Conservation (phyloP, 2,888 invertebrate species). For the Vesta saturnalis region DNA sequence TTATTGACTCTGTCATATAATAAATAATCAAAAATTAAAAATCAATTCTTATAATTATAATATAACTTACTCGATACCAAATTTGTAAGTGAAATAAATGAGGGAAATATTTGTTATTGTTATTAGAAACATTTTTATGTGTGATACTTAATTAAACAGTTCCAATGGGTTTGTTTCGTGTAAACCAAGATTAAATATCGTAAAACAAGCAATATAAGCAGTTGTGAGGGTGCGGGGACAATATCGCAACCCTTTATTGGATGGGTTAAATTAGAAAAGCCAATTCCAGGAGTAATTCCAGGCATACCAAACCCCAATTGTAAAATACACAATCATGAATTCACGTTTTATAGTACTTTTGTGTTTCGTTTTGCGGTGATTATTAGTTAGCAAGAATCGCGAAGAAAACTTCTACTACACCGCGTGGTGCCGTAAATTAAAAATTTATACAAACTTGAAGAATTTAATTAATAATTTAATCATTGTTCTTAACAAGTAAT, state of each 20-base stretch:
- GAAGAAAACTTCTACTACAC: constrained; percentile 45
- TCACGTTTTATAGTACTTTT: constrained; percentile 55
- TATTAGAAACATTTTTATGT: constrained; percentile 32
- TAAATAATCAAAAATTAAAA: neutral
- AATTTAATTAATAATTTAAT: constrained; percentile 61
- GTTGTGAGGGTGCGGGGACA: constrained; percentile 53
- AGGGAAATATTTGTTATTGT: neutral
- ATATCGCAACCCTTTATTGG: constrained; percentile 59
- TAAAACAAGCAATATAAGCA: constrained; percentile 57
- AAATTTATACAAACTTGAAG: constrained; percentile 57
- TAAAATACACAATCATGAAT: constrained; percentile 58
- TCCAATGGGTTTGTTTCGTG: constrained; percentile 54
- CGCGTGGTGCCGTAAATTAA: constrained; percentile 58
- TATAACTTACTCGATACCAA: neutral
- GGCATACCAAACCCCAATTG: constrained; percentile 56
- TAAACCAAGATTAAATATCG: constrained; percentile 57
- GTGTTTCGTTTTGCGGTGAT: constrained; percentile 53
- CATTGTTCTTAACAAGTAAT: constrained; percentile 57
- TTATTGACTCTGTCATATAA: constrained; percentile 16
- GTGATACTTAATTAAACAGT: constrained; percentile 55
- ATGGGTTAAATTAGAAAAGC: constrained; percentile 60
- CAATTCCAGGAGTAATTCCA: constrained; percentile 57
- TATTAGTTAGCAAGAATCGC: constrained; percentile 50
- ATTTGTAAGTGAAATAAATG: neutral
- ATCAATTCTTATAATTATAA: neutral